Evolutionary conservation across 2,113 vertebrate genomes (phyloP).

Genomic region (Chaenogobius annularis): DNA sequence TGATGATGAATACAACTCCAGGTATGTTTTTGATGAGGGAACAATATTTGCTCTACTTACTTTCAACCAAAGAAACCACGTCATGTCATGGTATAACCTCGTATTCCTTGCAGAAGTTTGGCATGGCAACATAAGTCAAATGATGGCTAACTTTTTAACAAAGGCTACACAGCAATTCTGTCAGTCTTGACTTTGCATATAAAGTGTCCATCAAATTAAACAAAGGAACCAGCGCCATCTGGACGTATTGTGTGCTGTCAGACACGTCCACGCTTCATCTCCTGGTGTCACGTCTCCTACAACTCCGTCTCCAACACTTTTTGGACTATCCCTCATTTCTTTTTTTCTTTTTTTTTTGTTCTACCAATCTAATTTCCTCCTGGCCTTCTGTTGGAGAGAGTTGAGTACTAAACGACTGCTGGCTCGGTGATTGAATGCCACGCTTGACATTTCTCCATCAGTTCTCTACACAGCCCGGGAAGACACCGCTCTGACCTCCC

Average conservation of each 20-base stretch:
- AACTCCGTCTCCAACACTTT: slow-evolving; percentile 8
- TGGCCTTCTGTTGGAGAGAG: slow-evolving; percentile 42
- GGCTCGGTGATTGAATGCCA: slow-evolving; percentile 53
- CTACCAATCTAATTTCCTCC: slow-evolving; percentile 22
- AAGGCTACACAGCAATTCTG: slow-evolving; percentile 45
- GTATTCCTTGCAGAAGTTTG: slow-evolving; percentile 4
- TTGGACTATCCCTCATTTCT: slow-evolving; percentile 34
- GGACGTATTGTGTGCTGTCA: slow-evolving; percentile 67
- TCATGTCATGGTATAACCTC: not conserved
- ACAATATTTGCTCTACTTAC: too few relatives aligned
- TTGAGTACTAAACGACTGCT: slow-evolving; percentile 67
- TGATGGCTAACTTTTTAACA: slow-evolving; percentile 38
- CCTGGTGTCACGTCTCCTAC: slow-evolving; percentile 38
- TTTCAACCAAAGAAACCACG: too few relatives aligned
- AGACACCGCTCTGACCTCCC: slow-evolving; percentile 30
- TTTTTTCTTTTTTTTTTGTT: slow-evolving; percentile 36
- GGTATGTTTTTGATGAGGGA: too few relatives aligned
- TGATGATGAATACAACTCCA: too few relatives aligned
- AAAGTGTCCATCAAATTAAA: slow-evolving; percentile 69
- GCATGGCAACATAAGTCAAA: slow-evolving; percentile 33
- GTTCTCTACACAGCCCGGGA: slow-evolving; percentile 21
- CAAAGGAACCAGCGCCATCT: slow-evolving; percentile 65
- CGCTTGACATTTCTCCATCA: slow-evolving; percentile 61
- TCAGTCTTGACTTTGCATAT: slow-evolving; percentile 45
- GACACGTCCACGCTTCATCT: slow-evolving; percentile 54